Base-by-base conservation (phyloP, 2,888 invertebrate genomes). In the Horisme vitalbata region DNA sequence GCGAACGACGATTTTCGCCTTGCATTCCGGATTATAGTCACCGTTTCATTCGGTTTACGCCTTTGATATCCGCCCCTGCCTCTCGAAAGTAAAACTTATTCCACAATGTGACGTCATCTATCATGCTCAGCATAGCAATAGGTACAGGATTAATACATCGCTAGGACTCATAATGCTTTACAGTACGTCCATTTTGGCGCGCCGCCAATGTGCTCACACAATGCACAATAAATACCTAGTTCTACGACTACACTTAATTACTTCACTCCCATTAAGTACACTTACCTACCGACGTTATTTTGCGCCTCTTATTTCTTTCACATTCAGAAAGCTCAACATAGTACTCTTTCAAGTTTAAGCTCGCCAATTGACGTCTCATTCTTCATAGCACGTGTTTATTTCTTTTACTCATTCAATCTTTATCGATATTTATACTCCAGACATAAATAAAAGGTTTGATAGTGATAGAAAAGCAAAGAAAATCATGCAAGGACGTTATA, bases 221-320 rank as follows among this genome's bases (percentile, higher is more conserved):
- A 81, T 79, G 78, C 76, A 75, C 81, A 79, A 82, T 83, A 83
- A 86, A 84, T 84, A 83, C 79, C 72, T 80, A 81, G 70, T 70
- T 72, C 71, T 64, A 70, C 71, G 71, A 76, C 70, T 74, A 77
- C 75, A 77, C 81, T 83, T 85, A 85, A 85, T 85, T 85, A 85
- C 82, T 81, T 75, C 74, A 77, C 73, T 77, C 66, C 71, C 68
- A 75, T 80, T 82, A 79, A 75, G 68, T 63, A 61, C 70, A 45
- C 44, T 52, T 43, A 49, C 49, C 51, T 43, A 55, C 47, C 46
- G 32, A 45, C 45, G 49, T 49, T 46, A 51, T 51, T 50, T 48
- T 43, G 26, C 36, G 32, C 39, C 36, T 50, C 39, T 35, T 32
- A 35, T 41, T 24, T 21, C 36, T 38, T 21, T 31, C 15, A 15